These are phyloP conservation scores for Lycophotia porphyrea DNA, from an alignment of 2,888 invertebrate genomes.

Conservation along the genomic window DNA sequence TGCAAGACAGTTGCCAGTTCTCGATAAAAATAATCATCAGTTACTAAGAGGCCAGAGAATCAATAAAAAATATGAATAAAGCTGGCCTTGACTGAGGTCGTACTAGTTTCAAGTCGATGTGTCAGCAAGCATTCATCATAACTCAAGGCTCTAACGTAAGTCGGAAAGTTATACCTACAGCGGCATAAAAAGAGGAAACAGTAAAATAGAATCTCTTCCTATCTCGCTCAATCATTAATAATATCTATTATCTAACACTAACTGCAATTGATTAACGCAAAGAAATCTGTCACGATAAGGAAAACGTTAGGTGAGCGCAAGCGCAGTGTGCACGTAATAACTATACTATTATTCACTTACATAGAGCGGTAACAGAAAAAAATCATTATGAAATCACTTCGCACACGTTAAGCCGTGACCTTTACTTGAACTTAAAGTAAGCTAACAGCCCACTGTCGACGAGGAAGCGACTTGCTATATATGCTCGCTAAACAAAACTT, in stretches of 20 bases:
- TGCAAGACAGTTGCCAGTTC: slow-evolving; percentile 1
- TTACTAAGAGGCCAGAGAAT: neutral
- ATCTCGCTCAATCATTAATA: slow-evolving; percentile 13
- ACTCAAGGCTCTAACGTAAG: too few relatives aligned
- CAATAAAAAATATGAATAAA: slow-evolving; percentile 20
- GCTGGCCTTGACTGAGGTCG: slow-evolving; percentile 21
- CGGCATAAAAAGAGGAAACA: neutral
- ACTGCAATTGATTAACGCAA: slow-evolving; percentile 25
- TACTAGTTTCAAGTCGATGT: slow-evolving; percentile 15
- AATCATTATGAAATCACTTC: slow-evolving; percentile 22
- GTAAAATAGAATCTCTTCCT: neutral
- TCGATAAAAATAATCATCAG: slow-evolving; percentile 14
- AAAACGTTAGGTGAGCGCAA: slow-evolving; percentile 26
- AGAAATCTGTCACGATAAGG: slow-evolving; percentile 34
- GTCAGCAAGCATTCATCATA: too few relatives aligned
- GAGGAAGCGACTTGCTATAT: neutral
- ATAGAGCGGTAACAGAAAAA: slow-evolving; percentile 8
- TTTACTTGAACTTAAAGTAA: slow-evolving; percentile 34
- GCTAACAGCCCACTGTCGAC: neutral
- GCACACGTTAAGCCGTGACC: slow-evolving; percentile 33
- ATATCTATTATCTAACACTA: slow-evolving; percentile 35
- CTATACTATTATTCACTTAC: slow-evolving; percentile 1
- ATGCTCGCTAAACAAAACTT: neutral
- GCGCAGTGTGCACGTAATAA: slow-evolving; percentile 23
- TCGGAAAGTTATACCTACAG: neutral